These are phyloP conservation scores for Sebastes melanostomus DNA, from an alignment of 2,797 vertebrate species.

Conservation along the genomic window DNA sequence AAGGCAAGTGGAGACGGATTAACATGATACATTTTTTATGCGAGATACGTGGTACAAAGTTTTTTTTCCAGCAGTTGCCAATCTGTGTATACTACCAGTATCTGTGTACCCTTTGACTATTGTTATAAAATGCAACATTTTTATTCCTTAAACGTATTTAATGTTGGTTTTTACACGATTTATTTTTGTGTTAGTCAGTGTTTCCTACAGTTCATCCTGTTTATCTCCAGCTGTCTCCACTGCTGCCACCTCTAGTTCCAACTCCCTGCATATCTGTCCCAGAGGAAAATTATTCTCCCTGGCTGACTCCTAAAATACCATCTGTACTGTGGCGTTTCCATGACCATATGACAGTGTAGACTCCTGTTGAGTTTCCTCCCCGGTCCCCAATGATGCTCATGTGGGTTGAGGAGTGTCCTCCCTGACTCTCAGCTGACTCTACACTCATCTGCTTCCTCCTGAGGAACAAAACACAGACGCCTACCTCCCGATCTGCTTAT, in stretches of 20 bases:
- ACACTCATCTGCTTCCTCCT: conserved; percentile 31
- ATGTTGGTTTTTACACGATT: neutral
- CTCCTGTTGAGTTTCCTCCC: conserved; percentile 62
- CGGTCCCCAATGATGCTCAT: conserved; percentile 38
- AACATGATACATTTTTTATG: neutral
- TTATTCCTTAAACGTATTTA: neutral
- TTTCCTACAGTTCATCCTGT: conserved; percentile 36
- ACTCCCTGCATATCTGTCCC: conserved; percentile 44
- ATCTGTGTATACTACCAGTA: neutral
- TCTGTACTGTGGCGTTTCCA: conserved; percentile 75
- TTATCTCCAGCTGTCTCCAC: conserved; percentile 41
- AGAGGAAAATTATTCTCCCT: conserved; percentile 57
- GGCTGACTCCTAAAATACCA: conserved; percentile 76
- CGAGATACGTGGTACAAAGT: neutral
- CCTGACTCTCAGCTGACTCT: conserved; percentile 38
- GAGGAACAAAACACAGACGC: conserved; percentile 33
- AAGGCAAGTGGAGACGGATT: neutral
- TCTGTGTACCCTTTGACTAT: neutral
- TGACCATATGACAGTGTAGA: conserved; percentile 68
- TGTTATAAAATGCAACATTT: neutral
- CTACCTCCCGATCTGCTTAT: neutral
- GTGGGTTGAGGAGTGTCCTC: conserved; percentile 55
- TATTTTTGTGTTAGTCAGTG: neutral
- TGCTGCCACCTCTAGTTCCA: conserved; percentile 33
- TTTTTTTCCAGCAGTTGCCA: neutral